phyloP scores from a whole-genome alignment of 2,797 vertebrate genomes.

The Anniella stebbinsi region DNA sequence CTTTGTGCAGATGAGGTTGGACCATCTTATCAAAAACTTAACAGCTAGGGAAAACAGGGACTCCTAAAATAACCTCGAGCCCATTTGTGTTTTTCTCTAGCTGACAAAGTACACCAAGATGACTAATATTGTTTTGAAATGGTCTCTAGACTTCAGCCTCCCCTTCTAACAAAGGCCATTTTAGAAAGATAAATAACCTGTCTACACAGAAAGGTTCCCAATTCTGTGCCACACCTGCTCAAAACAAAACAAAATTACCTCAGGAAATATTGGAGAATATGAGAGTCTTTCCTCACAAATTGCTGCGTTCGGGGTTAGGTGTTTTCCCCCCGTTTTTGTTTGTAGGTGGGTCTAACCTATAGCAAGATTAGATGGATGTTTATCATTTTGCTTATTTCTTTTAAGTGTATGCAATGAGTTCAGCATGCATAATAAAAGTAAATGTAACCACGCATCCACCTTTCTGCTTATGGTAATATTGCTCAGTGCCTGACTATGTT shows the following conservation, averaged over 20 bases:
- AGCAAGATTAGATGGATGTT: constrained; percentile 57
- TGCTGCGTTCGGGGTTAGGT: constrained; percentile 49
- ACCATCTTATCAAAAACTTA: constrained; percentile 6
- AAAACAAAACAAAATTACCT: constrained; percentile 33
- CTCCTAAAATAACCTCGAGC: constrained; percentile 41
- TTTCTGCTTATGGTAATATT: constrained; percentile 55
- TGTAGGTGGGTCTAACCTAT: constrained; percentile 67
- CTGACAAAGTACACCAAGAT: constrained; percentile 31
- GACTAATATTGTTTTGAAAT: constrained; percentile 57
- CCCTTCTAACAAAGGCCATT: constrained; percentile 69
- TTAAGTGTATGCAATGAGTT: constrained; percentile 60
- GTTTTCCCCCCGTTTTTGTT: constrained; percentile 42
- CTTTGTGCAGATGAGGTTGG: neutral
- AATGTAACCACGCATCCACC: constrained; percentile 53
- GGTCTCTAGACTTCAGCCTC: constrained; percentile 54
- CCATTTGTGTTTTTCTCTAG: constrained; percentile 48
- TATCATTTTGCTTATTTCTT: constrained; percentile 48
- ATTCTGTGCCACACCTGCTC: constrained; percentile 56
- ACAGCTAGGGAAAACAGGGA: neutral
- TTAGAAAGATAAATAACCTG: constrained; percentile 71
- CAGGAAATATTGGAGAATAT: constrained; percentile 69
- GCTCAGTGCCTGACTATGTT: constrained; percentile 66
- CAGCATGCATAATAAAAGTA: constrained; percentile 72
- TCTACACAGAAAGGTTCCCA: constrained; percentile 61
- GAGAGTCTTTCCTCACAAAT: constrained; percentile 69